A percentile compares a stretch with the other conserved stretches of the same genome.
phyloP scores from a whole-genome alignment of 1,140 invertebrate genomes.

The Ylistrum balloti region DNA sequence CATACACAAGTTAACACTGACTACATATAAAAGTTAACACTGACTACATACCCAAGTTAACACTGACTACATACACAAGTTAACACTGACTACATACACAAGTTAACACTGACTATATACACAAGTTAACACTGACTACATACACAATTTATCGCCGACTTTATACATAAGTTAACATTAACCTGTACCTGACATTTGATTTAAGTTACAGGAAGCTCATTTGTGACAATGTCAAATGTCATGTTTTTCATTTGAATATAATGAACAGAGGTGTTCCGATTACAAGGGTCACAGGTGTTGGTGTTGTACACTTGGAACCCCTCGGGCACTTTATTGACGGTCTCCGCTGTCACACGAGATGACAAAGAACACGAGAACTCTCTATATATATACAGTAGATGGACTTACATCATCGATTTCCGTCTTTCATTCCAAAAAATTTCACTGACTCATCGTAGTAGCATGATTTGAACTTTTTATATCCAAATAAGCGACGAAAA shows the following conservation, averaged over 20 bases:
- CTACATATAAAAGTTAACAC: too few relatives aligned
- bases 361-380: neutral
- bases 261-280: constrained; percentile 33
- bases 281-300: constrained; percentile 18
- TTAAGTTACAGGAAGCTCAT: neutral
- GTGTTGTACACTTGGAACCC: constrained; percentile 6
- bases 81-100: neutral
- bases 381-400: neutral
- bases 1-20: too few relatives aligned
- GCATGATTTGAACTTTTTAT: too few relatives aligned
- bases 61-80: too few relatives aligned
- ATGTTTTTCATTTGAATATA: constrained; percentile 40
- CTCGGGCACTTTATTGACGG: constrained; percentile 18
- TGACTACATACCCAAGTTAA: too few relatives aligned
- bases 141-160: too few relatives aligned
- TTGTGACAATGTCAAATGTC: constrained; percentile 38
- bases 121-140: too few relatives aligned
- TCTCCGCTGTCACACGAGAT: neutral
- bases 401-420: too few relatives aligned
- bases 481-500: too few relatives aligned
- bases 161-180: neutral
- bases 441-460: too few relatives aligned
- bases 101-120: neutral
- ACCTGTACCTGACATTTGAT: neutral
- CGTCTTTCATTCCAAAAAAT: too few relatives aligned